phyloP scores from a whole-genome alignment of 2,113 vertebrate species.

The Apistogramma diplotaenia region DNA sequence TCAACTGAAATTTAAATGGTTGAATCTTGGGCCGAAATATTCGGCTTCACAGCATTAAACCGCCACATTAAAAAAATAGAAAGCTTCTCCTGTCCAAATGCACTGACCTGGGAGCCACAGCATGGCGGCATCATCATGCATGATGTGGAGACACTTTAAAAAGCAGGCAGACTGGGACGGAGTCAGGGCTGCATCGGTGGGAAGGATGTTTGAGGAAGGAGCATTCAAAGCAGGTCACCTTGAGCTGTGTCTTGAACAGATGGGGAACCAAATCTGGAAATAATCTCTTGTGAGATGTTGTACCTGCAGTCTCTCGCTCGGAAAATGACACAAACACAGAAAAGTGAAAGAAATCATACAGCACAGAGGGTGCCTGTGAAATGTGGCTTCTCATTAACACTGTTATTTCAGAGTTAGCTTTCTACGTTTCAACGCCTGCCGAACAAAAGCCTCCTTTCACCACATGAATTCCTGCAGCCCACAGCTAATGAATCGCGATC shows the following conservation, averaged over 20 bases:
- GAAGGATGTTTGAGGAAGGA: not conserved
- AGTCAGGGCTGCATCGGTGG: not conserved
- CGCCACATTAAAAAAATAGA: not conserved
- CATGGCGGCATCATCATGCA: not conserved
- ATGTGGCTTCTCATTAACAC: conserved; percentile 26
- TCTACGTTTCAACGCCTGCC: not conserved
- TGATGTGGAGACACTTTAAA: not conserved
- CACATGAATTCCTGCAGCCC: not conserved
- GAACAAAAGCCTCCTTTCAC: conserved; percentile 5
- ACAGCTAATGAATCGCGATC: not conserved
- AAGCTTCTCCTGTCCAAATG: not conserved
- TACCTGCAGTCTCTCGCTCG: not conserved
- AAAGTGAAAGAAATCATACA: not conserved
- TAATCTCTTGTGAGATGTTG: not conserved
- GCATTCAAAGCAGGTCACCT: not conserved
- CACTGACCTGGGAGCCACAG: not conserved
- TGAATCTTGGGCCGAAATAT: not conserved
- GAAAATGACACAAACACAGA: conserved; percentile 8
- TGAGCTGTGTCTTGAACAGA: not conserved
- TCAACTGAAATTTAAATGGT: too few relatives aligned
- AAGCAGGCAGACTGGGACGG: not conserved
- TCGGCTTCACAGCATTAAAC: not conserved
- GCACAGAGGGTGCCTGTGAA: not conserved
- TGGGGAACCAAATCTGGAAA: not conserved
- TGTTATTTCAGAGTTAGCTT: not conserved